Conservation (phyloP, 2,113 vertebrate genomes). For the Etheostoma spectabile region DNA sequence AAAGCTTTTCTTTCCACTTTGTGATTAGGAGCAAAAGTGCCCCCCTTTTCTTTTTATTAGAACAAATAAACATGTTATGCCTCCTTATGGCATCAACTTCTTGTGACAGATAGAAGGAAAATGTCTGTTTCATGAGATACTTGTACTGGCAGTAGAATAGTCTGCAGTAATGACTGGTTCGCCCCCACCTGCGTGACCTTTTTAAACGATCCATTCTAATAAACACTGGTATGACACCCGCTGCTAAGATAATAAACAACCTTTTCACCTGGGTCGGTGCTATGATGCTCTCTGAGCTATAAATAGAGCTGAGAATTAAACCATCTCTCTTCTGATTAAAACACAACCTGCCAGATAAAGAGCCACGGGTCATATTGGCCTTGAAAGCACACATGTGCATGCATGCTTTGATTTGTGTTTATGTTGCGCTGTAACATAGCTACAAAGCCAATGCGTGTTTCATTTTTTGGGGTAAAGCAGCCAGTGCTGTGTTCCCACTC, state of each 20-base stretch:
- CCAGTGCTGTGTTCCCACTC: slow-evolving; percentile 4
- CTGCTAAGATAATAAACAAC: slow-evolving; percentile 42
- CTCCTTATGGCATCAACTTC: slow-evolving; percentile 20
- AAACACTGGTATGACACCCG: slow-evolving; percentile 34
- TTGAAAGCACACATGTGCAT: slow-evolving; percentile 25
- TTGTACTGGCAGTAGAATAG: slow-evolving; percentile 9
- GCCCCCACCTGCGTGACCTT: slow-evolving; percentile 55
- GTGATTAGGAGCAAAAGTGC: not conserved
- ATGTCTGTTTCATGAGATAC: slow-evolving; percentile 34
- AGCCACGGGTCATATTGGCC: slow-evolving; percentile 35
- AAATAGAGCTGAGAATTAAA: slow-evolving; percentile 65
- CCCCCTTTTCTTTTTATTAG: slow-evolving; percentile 14
- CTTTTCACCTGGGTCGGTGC: slow-evolving; percentile 34
- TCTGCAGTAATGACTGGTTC: slow-evolving; percentile 12
- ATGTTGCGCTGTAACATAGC: not conserved
- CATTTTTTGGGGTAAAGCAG: slow-evolving; percentile 31
- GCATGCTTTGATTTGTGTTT: slow-evolving; percentile 6
- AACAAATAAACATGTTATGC: slow-evolving; percentile 36
- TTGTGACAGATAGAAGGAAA: slow-evolving; percentile 30
- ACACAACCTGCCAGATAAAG: slow-evolving; percentile 45
- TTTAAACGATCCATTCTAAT: slow-evolving; percentile 61
- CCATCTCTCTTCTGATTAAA: slow-evolving; percentile 61
- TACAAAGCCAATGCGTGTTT: slow-evolving; percentile 14
- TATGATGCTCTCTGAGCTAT: slow-evolving; percentile 57
- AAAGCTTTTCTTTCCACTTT: slow-evolving; percentile 13